Conservation (phyloP, 2,113 vertebrate genomes). For the Ptilorrhoa leucosticta region DNA sequence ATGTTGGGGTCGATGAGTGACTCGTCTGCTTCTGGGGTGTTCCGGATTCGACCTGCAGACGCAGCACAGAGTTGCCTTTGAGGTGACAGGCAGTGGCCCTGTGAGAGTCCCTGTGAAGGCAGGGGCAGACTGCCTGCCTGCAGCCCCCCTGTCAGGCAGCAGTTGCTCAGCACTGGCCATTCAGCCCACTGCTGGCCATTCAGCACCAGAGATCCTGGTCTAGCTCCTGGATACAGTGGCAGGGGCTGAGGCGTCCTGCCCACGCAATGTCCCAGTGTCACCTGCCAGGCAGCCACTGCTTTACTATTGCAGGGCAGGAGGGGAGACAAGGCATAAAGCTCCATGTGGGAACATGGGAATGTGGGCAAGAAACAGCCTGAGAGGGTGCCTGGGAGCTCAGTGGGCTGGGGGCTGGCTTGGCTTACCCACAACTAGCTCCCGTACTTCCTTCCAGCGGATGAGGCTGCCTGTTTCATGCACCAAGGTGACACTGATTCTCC, state of each 20-base stretch:
- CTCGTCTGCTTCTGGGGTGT: slow-evolving; percentile 89
- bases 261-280: fast-evolving
- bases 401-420: not conserved
- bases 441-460: slow-evolving; percentile 91
- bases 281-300: fast-evolving
- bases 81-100: not conserved
- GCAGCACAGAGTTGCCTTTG: fast-evolving
- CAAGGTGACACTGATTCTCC: slow-evolving; percentile 90
- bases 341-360: fast-evolving
- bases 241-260: not conserved
- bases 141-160: not conserved
- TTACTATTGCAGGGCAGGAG: not conserved
- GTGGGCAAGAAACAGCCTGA: not conserved
- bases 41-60: slow-evolving; percentile 87
- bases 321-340: not conserved
- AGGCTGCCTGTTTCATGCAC: slow-evolving; percentile 91
- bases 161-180: not conserved
- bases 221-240: fast-evolving
- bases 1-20: slow-evolving; percentile 94
- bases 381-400: not conserved
- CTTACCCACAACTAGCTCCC: slow-evolving; percentile 96
- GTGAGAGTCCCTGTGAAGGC: fast-evolving
- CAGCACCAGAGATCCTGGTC: not conserved
- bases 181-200: not conserved
- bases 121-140: not conserved